phyloP scores from a whole-genome alignment of 2,888 invertebrate species.

The Poecilobothrus nobilitatus region DNA sequence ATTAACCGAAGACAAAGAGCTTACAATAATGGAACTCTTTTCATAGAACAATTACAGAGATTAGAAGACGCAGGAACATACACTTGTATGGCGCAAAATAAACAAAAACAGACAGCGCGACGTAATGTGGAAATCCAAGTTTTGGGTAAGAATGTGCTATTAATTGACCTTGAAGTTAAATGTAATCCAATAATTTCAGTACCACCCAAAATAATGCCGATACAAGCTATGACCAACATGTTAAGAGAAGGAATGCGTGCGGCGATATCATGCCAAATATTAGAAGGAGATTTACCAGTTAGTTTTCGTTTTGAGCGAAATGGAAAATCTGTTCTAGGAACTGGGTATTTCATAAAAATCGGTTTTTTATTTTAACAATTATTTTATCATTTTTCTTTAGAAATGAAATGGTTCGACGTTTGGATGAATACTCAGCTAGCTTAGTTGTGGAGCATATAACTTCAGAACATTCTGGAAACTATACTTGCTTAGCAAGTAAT shows the following conservation, averaged over 20 bases:
- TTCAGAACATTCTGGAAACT: constrained; percentile 79
- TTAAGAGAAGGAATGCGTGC: constrained; percentile 78
- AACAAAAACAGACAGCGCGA: constrained; percentile 70
- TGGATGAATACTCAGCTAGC: constrained; percentile 79
- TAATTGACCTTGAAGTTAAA: neutral
- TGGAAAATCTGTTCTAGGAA: constrained; percentile 63
- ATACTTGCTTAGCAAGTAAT: constrained; percentile 82
- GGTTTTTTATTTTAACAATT: neutral
- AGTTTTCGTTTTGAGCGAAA: constrained; percentile 88
- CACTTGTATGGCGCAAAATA: constrained; percentile 80
- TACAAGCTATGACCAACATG: constrained; percentile 71
- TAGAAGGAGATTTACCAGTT: constrained; percentile 87
- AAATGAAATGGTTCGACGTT: constrained; percentile 51
- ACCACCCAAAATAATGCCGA: constrained; percentile 76
- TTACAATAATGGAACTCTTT: constrained; percentile 76
- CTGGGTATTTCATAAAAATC: constrained; percentile 43
- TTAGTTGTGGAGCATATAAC: constrained; percentile 78
- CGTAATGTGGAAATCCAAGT: constrained; percentile 68
- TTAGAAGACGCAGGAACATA: constrained; percentile 81
- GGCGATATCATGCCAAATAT: constrained; percentile 81
- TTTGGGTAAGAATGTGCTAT: constrained; percentile 48
- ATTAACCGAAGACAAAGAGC: constrained; percentile 79
- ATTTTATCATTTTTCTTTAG: constrained; percentile 24
- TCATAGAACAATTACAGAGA: constrained; percentile 77
- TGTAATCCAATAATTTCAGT: constrained; percentile 49